Conservation (phyloP, 2,797 vertebrate genomes). For the Lerista edwardsae region DNA sequence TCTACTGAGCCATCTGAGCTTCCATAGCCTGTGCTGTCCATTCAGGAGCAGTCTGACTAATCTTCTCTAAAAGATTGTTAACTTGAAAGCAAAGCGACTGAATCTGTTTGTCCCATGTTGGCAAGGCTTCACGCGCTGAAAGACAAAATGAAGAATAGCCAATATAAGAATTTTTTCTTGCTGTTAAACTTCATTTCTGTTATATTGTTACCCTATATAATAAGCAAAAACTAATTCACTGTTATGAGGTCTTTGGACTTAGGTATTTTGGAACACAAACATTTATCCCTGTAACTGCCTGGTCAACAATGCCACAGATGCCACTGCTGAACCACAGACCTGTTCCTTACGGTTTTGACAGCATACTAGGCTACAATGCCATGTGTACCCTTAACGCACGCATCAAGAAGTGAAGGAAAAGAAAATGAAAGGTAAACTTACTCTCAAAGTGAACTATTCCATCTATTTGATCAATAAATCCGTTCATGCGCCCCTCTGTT, state of each 20-base stretch:
- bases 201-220: not conserved
- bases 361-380: not conserved
- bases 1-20: conserved; percentile 95
- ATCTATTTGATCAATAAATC: conserved; percentile 98
- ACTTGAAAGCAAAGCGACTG: conserved; percentile 99
- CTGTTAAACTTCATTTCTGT: not conserved
- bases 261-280: not conserved
- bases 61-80: conserved; percentile 98
- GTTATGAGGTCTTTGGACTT: not conserved
- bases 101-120: conserved; percentile 99
- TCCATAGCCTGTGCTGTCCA: conserved; percentile 98
- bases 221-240: not conserved
- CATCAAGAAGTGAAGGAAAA: not conserved
- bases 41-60: conserved; percentile 92
- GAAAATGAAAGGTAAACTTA: conserved; percentile 75
- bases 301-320: not conserved
- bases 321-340: not conserved
- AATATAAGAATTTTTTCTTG: not conserved
- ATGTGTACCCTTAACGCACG: not conserved
- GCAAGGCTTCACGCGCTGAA: conserved; percentile 93
- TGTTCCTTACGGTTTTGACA: not conserved
- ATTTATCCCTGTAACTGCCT: not conserved
- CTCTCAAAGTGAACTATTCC: conserved; percentile 99
- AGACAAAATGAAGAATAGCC: not conserved
- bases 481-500: conserved; percentile 98